A percentile compares a stretch with the other conserved stretches of the same genome.
Conservation (phyloP, 2,888 invertebrate genomes). For the Rhopalosiphum nymphaeae region DNA sequence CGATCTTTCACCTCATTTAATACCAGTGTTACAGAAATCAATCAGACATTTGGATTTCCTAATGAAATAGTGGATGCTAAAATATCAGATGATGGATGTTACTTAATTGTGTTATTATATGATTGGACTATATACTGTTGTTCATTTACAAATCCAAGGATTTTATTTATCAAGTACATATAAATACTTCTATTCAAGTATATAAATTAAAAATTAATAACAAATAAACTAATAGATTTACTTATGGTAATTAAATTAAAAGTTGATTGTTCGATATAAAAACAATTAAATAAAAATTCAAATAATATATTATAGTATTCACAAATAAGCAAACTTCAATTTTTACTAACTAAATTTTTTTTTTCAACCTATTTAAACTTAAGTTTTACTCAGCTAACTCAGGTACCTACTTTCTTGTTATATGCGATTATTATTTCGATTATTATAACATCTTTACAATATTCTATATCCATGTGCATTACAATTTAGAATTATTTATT, state of each 20-base stretch:
- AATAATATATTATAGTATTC: not conserved
- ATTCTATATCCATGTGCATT: too few species aligned
- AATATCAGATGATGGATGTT: conserved; percentile 56
- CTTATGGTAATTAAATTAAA: not conserved
- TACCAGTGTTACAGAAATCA: conserved; percentile 44
- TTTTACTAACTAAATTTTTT: not conserved
- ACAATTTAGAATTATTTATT: too few species aligned
- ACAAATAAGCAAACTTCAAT: not conserved
- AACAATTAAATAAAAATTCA: not conserved
- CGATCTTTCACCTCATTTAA: conserved; percentile 48
- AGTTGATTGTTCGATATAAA: not conserved
- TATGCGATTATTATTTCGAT: too few species aligned
- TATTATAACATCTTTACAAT: too few species aligned
- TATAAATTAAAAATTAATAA: not conserved
- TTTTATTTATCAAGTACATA: conserved; percentile 54
- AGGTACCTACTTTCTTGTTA: not conserved
- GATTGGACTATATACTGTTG: conserved; percentile 62
- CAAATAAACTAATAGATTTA: not conserved
- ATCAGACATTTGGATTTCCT: conserved; percentile 58
- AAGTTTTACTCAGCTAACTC: not conserved
- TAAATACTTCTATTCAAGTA: not conserved
- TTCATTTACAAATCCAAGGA: conserved; percentile 44
- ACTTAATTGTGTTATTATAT: conserved; percentile 44
- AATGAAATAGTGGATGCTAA: conserved; percentile 56
- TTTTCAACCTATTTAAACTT: not conserved